Evolutionary conservation across 2,113 vertebrate genomes (phyloP).

Genomic region (Tragelaphus buxtoni): DNA sequence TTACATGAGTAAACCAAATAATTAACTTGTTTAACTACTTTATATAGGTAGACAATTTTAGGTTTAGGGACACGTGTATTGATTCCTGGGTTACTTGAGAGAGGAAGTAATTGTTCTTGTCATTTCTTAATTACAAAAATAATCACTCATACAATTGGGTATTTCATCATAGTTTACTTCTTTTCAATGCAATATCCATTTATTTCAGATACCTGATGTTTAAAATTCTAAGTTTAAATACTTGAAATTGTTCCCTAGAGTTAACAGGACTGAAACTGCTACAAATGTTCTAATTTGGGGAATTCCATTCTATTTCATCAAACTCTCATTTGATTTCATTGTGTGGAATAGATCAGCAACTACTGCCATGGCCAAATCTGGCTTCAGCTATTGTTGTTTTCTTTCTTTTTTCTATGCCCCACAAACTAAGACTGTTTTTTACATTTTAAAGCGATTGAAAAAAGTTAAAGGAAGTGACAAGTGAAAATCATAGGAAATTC

Average conservation of each 20-base stretch:
- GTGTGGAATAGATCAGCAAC: neutral
- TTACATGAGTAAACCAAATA: neutral
- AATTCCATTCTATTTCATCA: constrained; percentile 1
- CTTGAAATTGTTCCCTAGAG: neutral
- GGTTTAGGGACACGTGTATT: neutral
- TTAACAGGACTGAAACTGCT: neutral
- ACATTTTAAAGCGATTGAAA: neutral
- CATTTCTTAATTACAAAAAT: neutral
- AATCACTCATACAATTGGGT: neutral
- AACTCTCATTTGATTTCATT: neutral
- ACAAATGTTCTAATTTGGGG: neutral
- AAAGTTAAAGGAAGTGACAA: neutral
- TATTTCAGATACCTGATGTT: neutral
- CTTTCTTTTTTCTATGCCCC: neutral
- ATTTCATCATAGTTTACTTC: neutral
- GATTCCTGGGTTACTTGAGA: neutral
- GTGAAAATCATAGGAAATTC: neutral
- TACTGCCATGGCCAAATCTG: neutral
- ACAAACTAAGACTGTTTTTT: neutral
- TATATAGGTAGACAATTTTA: neutral
- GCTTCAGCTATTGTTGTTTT: neutral
- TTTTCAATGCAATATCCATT: neutral
- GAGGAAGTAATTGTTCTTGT: neutral
- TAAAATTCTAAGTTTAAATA: constrained; percentile 32
- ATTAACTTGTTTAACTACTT: constrained; percentile 31